These are phyloP conservation scores for Ceratina japonica DNA, from an alignment of 1,140 invertebrate species.

Conservation along the genomic window DNA sequence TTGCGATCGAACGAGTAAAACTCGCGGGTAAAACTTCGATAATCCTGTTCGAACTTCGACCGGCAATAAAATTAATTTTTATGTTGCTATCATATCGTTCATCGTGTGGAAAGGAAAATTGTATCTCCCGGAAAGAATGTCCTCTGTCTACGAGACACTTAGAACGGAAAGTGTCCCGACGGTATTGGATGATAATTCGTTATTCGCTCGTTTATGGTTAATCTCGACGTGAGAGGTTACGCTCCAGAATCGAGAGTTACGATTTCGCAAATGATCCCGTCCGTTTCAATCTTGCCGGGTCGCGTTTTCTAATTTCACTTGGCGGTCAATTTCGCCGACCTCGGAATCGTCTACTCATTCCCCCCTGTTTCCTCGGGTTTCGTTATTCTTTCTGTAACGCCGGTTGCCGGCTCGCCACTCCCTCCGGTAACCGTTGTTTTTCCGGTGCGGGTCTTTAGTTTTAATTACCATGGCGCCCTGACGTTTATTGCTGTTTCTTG, in stretches of 20 bases:
- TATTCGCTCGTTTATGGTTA: too few relatives aligned
- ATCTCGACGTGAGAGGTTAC: neutral
- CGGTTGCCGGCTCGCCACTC: slow-evolving; percentile 37
- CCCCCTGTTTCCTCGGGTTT: slow-evolving; percentile 20
- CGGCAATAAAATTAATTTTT: neutral
- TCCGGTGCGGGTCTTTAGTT: slow-evolving; percentile 76
- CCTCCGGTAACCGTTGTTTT: slow-evolving; percentile 70
- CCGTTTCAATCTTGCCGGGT: slow-evolving; percentile 31
- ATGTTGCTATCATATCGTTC: too few relatives aligned
- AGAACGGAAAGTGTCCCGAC: too few relatives aligned
- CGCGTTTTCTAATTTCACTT: slow-evolving; percentile 48
- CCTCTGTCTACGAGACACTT: too few relatives aligned
- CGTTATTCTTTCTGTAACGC: slow-evolving; percentile 57
- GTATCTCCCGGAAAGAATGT: neutral
- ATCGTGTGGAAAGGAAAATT: neutral
- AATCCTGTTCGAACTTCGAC: neutral
- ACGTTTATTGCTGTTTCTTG: slow-evolving; percentile 78
- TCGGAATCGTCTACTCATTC: slow-evolving; percentile 22
- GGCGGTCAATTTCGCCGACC: slow-evolving; percentile 35
- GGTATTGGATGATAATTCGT: too few relatives aligned
- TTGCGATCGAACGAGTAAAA: neutral
- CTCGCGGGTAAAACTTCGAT: neutral
- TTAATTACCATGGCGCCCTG: slow-evolving; percentile 76
- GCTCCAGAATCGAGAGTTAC: neutral
- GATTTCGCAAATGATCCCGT: slow-evolving; percentile 24